Percentiles rank a stretch among this genome's conserved stretches.
Conservation (phyloP, 2,113 vertebrate species). For the Mastomys natalensis region DNA sequence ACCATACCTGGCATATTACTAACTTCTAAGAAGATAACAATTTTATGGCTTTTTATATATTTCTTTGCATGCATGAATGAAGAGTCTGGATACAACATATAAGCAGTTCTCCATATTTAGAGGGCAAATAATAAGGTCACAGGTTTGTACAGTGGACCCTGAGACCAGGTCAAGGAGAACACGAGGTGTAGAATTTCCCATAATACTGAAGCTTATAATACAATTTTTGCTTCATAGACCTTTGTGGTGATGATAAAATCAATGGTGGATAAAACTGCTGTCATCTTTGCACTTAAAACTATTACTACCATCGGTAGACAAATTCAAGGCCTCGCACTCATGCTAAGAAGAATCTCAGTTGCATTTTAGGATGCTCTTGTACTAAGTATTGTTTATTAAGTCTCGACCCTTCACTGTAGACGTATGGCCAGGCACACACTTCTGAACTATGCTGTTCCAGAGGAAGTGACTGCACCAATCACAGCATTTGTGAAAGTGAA, state of each 20-base stretch:
- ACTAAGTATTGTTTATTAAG: conserved; percentile 5
- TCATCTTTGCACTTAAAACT: conserved; percentile 3
- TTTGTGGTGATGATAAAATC: neutral
- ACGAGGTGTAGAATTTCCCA: neutral
- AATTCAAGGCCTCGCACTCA: neutral
- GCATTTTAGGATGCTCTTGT: neutral
- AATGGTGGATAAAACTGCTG: neutral
- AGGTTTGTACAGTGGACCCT: neutral
- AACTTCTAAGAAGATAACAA: conserved; percentile 50
- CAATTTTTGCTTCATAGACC: neutral
- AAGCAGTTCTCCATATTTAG: neutral
- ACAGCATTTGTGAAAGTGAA: neutral
- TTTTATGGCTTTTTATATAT: neutral
- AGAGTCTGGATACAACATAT: neutral
- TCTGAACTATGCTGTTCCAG: neutral
- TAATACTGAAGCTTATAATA: neutral
- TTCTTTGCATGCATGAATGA: conserved; percentile 7
- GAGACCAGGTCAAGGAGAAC: neutral
- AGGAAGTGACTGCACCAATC: neutral
- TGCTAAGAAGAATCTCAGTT: neutral
- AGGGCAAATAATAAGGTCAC: neutral
- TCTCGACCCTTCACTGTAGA: neutral
- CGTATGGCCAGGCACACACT: neutral
- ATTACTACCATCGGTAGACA: neutral
- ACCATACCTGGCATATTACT: neutral